Percentiles rank a stretch among this genome's conserved stretches.
These are phyloP conservation scores for Philopotamus ludificatus DNA, from an alignment of 1,140 invertebrate species.

Conservation along the genomic window DNA sequence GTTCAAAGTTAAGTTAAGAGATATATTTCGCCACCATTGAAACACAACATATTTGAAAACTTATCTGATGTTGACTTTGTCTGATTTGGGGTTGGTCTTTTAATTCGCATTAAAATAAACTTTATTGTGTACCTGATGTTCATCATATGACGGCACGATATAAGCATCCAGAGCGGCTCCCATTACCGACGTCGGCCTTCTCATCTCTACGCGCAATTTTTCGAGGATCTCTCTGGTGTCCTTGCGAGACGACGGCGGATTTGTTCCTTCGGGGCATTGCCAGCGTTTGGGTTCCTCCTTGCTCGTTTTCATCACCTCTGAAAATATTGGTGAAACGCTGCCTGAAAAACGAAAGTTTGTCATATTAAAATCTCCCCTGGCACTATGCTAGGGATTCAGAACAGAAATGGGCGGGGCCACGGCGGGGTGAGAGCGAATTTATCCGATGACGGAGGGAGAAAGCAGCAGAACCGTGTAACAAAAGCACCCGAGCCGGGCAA, in stretches of 20 bases:
- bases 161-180: constrained; percentile 70
- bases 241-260: constrained; percentile 39
- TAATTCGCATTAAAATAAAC: constrained; percentile 1
- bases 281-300: not conserved
- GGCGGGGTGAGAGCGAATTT: not conserved
- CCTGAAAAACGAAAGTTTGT: too few relatives aligned
- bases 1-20: too few relatives aligned
- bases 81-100: not conserved
- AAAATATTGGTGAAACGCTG: too few relatives aligned
- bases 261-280: constrained; percentile 12
- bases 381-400: not conserved
- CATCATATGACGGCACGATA: constrained; percentile 74
- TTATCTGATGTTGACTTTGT: too few relatives aligned
- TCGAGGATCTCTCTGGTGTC: constrained; percentile 55
- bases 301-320: too few relatives aligned
- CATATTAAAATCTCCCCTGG: not conserved
- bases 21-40: too few relatives aligned
- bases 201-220: constrained; percentile 67
- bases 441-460: constrained; percentile 46
- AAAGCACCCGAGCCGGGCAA: constrained; percentile 49
- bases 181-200: constrained; percentile 59
- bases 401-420: not conserved
- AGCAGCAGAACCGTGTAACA: constrained; percentile 43
- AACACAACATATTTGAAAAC: too few relatives aligned
- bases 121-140: constrained; percentile 68